These are phyloP conservation scores for Endomychus coccineus DNA, from an alignment of 2,888 invertebrate genomes.

Conservation along the genomic window DNA sequence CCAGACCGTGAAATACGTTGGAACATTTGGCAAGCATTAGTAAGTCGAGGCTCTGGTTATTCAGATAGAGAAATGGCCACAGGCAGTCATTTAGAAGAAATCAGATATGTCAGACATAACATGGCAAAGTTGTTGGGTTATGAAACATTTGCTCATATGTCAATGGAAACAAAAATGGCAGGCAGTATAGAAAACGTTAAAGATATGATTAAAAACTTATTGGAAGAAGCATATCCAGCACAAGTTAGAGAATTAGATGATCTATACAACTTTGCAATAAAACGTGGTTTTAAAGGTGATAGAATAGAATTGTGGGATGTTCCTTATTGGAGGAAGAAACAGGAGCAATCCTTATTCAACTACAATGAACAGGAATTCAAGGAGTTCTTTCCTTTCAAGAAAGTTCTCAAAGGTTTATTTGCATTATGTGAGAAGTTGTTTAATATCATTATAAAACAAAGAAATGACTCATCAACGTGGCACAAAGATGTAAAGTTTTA, in stretches of 20 bases:
- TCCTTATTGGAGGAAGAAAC: slow-evolving; percentile 78
- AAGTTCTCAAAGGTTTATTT: slow-evolving; percentile 74
- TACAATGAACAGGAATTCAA: slow-evolving; percentile 64
- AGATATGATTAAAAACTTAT: slow-evolving; percentile 57
- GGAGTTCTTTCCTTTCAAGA: slow-evolving; percentile 76
- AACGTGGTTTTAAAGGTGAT: slow-evolving; percentile 59
- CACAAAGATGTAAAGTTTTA: slow-evolving; percentile 79
- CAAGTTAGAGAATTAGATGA: slow-evolving; percentile 68
- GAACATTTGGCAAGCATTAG: slow-evolving; percentile 79
- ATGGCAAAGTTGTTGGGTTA: slow-evolving; percentile 75
- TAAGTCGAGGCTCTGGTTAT: slow-evolving; percentile 60
- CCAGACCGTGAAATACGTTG: slow-evolving; percentile 68
- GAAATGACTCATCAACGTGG: slow-evolving; percentile 65
- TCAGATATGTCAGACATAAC: slow-evolving; percentile 59
- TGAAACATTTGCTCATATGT: slow-evolving; percentile 73
- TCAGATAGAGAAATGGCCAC: slow-evolving; percentile 60
- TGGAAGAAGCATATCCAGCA: slow-evolving; percentile 62
- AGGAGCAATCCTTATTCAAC: slow-evolving; percentile 56
- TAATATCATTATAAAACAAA: slow-evolving; percentile 65
- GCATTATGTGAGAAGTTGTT: slow-evolving; percentile 69
- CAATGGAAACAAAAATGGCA: slow-evolving; percentile 93
- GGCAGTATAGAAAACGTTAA: slow-evolving; percentile 68
- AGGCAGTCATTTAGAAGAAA: slow-evolving; percentile 68
- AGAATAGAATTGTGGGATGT: slow-evolving; percentile 76
- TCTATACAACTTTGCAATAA: slow-evolving; percentile 64